Percentiles rank a stretch among this genome's conserved stretches.
These are phyloP conservation scores for Amblyjoppa fuscipennis DNA, from an alignment of 2,888 invertebrate genomes.

Conservation along the genomic window DNA sequence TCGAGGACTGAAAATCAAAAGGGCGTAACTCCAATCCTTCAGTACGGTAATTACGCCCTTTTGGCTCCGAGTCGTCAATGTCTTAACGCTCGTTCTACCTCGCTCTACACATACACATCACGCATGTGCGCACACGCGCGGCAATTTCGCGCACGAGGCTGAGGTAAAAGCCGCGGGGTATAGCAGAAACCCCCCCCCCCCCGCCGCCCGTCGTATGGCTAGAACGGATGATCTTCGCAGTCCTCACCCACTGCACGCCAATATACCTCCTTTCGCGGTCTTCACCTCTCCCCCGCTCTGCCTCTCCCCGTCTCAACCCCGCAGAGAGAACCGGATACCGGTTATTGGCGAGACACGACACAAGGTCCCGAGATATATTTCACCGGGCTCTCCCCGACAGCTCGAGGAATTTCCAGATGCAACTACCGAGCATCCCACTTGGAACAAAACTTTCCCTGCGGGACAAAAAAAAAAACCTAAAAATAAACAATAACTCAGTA, in stretches of 20 bases:
- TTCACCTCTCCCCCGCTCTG: neutral
- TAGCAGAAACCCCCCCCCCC: neutral
- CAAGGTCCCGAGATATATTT: conserved; percentile 79
- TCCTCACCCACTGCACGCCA: conserved; percentile 49
- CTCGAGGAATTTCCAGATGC: conserved; percentile 42
- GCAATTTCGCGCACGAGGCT: conserved; percentile 13
- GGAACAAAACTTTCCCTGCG: conserved; percentile 44
- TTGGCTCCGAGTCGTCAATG: neutral
- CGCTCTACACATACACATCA: neutral
- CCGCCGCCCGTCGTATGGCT: neutral
- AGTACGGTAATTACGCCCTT: too few relatives aligned
- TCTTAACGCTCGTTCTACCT: conserved; percentile 23
- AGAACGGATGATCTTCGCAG: conserved; percentile 52
- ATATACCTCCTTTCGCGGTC: conserved; percentile 28
- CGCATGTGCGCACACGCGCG: conserved; percentile 14
- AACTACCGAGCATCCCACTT: neutral
- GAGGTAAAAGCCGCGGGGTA: conserved; percentile 27
- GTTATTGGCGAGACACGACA: conserved; percentile 79
- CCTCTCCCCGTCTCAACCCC: conserved; percentile 42
- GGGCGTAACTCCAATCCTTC: too few relatives aligned
- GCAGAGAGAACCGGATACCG: conserved; percentile 78
- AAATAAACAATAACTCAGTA: conserved; percentile 18
- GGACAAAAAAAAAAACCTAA: neutral
- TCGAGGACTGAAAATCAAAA: too few relatives aligned
- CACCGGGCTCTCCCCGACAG: conserved; percentile 71